phyloP scores from a whole-genome alignment of 2,113 vertebrate genomes.

The Engystomops pustulosus region DNA sequence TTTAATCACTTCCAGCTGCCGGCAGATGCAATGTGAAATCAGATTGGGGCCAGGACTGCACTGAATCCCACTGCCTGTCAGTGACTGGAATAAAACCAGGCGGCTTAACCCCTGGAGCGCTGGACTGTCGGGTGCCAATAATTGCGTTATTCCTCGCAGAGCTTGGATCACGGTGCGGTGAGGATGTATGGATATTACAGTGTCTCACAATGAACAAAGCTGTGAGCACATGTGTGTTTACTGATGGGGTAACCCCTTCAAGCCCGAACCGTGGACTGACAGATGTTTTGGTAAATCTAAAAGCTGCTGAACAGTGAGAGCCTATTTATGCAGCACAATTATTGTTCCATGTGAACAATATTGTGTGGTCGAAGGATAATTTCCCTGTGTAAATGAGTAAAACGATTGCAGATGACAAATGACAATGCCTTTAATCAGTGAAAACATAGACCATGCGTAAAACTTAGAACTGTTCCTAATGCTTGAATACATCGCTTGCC shows the following conservation, averaged over 20 bases:
- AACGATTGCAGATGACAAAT: neutral
- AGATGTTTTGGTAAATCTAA: neutral
- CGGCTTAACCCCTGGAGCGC: constrained; percentile 41
- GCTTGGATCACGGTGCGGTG: neutral
- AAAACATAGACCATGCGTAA: neutral
- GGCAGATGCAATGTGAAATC: constrained; percentile 60
- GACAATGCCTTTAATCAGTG: neutral
- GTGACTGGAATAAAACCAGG: constrained; percentile 37
- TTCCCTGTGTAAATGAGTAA: neutral
- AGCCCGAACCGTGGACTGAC: neutral
- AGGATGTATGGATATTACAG: constrained; percentile 24
- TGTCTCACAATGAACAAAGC: constrained; percentile 26
- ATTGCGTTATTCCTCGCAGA: neutral
- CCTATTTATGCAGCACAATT: neutral
- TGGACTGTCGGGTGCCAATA: neutral
- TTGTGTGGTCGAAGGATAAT: neutral
- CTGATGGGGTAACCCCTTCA: neutral
- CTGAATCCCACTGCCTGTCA: constrained; percentile 52
- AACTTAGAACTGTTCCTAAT: too few species aligned
- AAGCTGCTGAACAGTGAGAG: neutral
- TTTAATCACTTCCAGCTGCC: constrained; percentile 59
- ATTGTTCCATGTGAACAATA: neutral
- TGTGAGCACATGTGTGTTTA: neutral
- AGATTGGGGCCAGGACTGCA: constrained; percentile 51
- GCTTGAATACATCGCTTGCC: too few species aligned